Evolutionary conservation across 2,113 vertebrate genomes (phyloP), one percentile per base, ranked within the genome.

Genomic region (Hoplias malabaricus): DNA sequence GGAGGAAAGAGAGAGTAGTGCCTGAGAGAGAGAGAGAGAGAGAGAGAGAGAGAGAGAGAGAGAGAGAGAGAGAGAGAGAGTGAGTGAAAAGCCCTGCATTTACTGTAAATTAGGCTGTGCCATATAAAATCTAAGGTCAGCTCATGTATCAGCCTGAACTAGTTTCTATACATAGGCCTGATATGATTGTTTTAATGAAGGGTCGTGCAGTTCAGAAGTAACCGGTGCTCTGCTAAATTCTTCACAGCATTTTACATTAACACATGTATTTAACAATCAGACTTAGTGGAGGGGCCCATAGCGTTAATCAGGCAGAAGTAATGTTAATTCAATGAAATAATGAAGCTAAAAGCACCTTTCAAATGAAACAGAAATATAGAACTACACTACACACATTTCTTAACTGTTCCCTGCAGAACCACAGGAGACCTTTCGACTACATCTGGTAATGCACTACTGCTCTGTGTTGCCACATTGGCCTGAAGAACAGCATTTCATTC

Each of bases 151-250:
- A 46, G 68, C 40, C 65, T 81, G 73, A 77, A 53, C 68, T 67
- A 77, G 73, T 72, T 72, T 81, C 68, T 77, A 65, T 67, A 71
- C 33, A 75, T 65, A 75, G 56, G 16, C 34, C 50, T 21, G 46
- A 54, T 10, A 50, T 66, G 62, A 70, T 54, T 34, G 46, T n/a
- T 68, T 23, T 76, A 75, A 70, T 76, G 38, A 38, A 48, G 46
- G 48, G 29, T 71, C 54, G 56, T 19, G 14, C 27, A 21, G 57
- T 57, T 54, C 2, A 38, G 29, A 54, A 59, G 38, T 1, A 57
- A 48, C 33, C 31, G 36, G 21, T 23, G 48, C 29, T 54, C 7
- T 36, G 10, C 59, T 75, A 54, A 43, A 43, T 36, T 46, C 21
- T 62, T 69, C 19, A 56, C 31, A 19, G 29, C 63, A 14, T 48